Conservation (phyloP, 2,797 vertebrate species). For the Clamator glandarius region DNA sequence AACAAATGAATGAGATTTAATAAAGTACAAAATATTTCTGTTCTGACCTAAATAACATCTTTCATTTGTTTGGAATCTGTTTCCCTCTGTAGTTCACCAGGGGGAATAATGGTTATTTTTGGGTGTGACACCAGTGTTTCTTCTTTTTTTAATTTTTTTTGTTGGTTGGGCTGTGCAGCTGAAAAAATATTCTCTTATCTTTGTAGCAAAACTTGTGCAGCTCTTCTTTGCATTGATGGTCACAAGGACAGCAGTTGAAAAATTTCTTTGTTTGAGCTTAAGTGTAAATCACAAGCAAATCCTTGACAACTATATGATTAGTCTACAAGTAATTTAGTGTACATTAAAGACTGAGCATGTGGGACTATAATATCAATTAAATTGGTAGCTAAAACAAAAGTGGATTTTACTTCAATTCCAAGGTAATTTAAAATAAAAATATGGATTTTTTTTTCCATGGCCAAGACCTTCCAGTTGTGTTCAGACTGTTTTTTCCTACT, state of each 20-base stretch:
- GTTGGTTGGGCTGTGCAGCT: neutral
- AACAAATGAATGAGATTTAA: neutral
- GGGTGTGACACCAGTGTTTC: neutral
- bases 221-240: neutral
- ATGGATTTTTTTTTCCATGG: neutral
- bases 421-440: neutral
- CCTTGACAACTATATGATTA: neutral
- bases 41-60: neutral
- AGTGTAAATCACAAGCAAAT: neutral
- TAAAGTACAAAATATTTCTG: neutral
- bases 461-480: neutral
- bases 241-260: neutral
- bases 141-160: neutral
- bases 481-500: neutral
- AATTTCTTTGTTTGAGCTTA: neutral
- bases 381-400: neutral
- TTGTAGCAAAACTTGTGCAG: neutral
- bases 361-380: neutral
- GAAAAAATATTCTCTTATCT: neutral
- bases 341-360: neutral
- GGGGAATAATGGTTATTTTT: neutral
- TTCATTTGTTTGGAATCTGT: neutral
- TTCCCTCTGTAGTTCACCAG: neutral
- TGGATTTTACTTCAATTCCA: neutral
- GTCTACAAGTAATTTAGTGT: neutral